These are phyloP conservation scores for Diaperis boleti DNA, from an alignment of 2,888 invertebrate species.

Conservation along the genomic window DNA sequence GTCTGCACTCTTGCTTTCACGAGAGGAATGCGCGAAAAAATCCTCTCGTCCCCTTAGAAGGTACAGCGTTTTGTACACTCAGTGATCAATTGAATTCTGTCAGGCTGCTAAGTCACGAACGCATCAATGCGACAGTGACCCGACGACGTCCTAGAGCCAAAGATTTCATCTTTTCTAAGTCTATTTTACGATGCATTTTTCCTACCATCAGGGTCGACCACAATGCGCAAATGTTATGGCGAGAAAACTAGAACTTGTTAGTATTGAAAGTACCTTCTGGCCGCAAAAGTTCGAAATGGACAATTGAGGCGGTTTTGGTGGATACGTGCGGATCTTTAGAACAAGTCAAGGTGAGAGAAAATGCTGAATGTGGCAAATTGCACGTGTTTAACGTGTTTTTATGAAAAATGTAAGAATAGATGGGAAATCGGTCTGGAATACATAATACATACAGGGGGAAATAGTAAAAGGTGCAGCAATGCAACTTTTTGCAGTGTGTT, in stretches of 20 bases:
- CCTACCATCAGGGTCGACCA: conserved; percentile 38
- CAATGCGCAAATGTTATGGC: conserved; percentile 21
- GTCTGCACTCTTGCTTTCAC: conserved; percentile 24
- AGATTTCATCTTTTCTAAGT: conserved; percentile 12
- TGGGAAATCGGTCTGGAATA: too few species aligned
- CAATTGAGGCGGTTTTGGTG: not conserved
- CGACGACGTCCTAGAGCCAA: not conserved
- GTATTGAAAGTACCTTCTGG: conserved; percentile 27
- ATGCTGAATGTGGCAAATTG: too few species aligned
- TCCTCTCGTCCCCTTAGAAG: not conserved
- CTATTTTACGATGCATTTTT: conserved; percentile 31
- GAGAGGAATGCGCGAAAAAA: conserved; percentile 9
- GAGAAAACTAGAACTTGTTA: conserved; percentile 36
- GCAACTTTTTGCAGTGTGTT: too few species aligned
- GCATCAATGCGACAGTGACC: too few species aligned
- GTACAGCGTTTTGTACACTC: not conserved
- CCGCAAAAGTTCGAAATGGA: conserved; percentile 9
- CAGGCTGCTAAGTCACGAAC: too few species aligned
- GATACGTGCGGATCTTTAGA: too few species aligned
- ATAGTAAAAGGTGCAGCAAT: too few species aligned
- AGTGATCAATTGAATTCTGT: not conserved
- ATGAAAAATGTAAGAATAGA: too few species aligned
- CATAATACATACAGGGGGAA: too few species aligned
- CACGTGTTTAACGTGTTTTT: too few species aligned
- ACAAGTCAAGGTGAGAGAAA: conserved; percentile 2